These are phyloP conservation scores for Xestoiulus laeticollis DNA, from an alignment of 2,888 invertebrate species.

Conservation along the genomic window DNA sequence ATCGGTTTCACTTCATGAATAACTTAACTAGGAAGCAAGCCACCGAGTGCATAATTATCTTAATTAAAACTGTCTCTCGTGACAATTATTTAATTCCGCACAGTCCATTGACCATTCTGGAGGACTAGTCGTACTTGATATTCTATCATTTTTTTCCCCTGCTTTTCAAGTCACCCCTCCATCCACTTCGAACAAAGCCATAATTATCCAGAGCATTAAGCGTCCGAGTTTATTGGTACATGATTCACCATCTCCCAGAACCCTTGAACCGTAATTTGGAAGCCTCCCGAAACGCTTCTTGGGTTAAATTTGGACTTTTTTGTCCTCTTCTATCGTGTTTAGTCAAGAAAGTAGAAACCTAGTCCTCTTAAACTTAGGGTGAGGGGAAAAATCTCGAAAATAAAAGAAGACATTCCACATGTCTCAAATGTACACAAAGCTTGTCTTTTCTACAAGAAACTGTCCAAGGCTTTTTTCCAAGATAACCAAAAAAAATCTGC, in stretches of 20 bases:
- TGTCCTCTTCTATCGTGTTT: neutral
- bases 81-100: neutral
- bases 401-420: neutral
- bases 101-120: neutral
- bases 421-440: no score
- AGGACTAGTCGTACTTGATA: neutral
- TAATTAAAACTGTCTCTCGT: neutral
- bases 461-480: no score
- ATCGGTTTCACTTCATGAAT: neutral
- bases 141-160: neutral
- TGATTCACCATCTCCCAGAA: slow-evolving; percentile 1
- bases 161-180: neutral
- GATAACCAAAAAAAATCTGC: no score
- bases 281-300: neutral
- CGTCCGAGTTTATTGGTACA: slow-evolving; percentile 1
- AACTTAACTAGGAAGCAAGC: neutral
- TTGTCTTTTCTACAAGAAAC: no score
- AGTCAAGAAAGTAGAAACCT: neutral
- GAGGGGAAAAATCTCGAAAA: neutral
- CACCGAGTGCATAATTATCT: neutral
- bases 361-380: neutral
- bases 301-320: neutral
- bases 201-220: neutral
- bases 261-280: neutral
- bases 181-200: neutral